Conservation (phyloP, 2,888 invertebrate genomes). For the Dromius quadrimaculatus region DNA sequence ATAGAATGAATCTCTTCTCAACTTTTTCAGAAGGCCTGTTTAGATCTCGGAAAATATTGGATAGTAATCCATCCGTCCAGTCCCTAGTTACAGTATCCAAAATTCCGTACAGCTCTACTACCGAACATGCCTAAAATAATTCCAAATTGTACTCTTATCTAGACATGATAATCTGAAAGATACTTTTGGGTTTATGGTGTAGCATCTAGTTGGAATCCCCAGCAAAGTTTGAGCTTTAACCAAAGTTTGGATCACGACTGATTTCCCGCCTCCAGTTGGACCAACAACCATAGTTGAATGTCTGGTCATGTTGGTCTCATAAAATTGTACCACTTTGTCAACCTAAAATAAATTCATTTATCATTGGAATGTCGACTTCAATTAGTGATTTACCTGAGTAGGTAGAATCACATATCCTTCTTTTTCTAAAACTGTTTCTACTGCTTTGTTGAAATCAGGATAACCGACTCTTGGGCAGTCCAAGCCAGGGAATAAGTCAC, state of each 20-base stretch:
- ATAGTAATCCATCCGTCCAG: slow-evolving; percentile 93
- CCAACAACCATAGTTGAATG: slow-evolving; percentile 94
- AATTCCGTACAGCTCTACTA: slow-evolving; percentile 90
- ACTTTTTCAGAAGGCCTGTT: slow-evolving; percentile 80
- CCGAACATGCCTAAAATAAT: slow-evolving; percentile 79
- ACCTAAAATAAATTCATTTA: slow-evolving; percentile 68
- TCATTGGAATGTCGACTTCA: neutral
- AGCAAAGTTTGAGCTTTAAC: slow-evolving; percentile 83
- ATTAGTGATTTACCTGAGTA: slow-evolving; percentile 71
- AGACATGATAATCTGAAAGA: no score
- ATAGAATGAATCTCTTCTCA: slow-evolving; percentile 86
- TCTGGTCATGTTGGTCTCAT: slow-evolving; percentile 95
- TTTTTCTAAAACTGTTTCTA: slow-evolving; percentile 75
- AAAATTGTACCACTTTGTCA: slow-evolving; percentile 90
- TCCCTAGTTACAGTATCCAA: slow-evolving; percentile 88
- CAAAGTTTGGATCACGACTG: slow-evolving; percentile 83
- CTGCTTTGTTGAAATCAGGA: slow-evolving; percentile 86
- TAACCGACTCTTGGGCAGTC: slow-evolving; percentile 91
- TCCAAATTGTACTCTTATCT: neutral
- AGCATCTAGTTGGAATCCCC: slow-evolving; percentile 83
- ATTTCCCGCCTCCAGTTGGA: slow-evolving; percentile 93
- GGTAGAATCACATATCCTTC: slow-evolving; percentile 78
- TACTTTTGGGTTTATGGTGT: slow-evolving; percentile 87
- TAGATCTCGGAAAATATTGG: slow-evolving; percentile 91
- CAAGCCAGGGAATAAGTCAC: slow-evolving; percentile 90